Evolutionary conservation across 1,140 invertebrate species (phyloP).

Genomic region (Oedothorax gibbosus): DNA sequence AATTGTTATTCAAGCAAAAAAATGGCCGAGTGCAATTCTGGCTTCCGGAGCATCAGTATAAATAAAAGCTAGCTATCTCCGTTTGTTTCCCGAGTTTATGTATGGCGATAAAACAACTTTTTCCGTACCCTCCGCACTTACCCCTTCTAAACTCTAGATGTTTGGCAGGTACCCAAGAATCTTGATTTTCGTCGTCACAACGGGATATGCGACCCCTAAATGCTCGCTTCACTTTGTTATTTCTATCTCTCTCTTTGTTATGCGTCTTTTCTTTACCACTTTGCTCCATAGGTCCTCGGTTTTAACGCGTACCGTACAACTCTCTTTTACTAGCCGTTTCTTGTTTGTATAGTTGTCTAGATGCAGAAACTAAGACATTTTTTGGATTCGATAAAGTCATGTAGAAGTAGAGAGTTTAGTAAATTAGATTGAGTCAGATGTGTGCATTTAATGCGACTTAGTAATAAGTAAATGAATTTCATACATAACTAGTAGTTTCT

Average conservation of each 20-base stretch:
- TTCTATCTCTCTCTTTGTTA: not conserved
- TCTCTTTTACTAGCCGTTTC: too few relatives aligned
- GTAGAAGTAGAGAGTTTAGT: too few relatives aligned
- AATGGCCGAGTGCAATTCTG: constrained; percentile 10
- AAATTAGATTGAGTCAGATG: too few relatives aligned
- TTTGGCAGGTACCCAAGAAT: constrained; percentile 28
- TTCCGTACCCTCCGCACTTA: not conserved
- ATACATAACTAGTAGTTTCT: too few relatives aligned
- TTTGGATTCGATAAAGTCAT: too few relatives aligned
- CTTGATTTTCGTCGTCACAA: constrained; percentile 16
- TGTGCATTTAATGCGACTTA: too few relatives aligned
- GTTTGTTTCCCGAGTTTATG: constrained; percentile 35
- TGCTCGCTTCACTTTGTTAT: constrained; percentile 21
- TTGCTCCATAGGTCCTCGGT: too few relatives aligned
- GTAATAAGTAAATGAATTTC: too few relatives aligned
- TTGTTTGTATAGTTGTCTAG: too few relatives aligned
- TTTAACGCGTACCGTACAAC: too few relatives aligned
- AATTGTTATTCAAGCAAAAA: constrained; percentile 24
- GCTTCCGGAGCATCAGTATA: constrained; percentile 21
- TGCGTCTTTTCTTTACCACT: not conserved
- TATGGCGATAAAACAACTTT: constrained; percentile 32
- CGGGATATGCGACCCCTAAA: constrained; percentile 8
- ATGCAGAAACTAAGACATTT: too few relatives aligned
- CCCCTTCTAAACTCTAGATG: constrained; percentile 12
- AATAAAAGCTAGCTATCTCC: not conserved